Conservation (phyloP, 2,888 invertebrate species). For the Rhamnusium bicolor region DNA sequence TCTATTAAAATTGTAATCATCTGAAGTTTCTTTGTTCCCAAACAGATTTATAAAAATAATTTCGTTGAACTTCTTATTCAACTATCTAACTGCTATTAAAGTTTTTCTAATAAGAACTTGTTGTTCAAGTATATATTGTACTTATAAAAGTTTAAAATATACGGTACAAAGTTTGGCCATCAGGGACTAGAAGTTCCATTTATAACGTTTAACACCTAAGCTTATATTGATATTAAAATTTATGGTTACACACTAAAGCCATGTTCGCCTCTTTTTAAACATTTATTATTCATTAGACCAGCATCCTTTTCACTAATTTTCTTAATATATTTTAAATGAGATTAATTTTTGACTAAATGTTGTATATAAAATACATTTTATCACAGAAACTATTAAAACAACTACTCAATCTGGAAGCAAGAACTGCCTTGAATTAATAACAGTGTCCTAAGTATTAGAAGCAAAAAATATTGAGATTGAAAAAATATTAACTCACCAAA, state of each 20-base stretch:
- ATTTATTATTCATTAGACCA: slow-evolving; percentile 32
- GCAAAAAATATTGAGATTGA: too few species aligned
- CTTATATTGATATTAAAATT: slow-evolving; percentile 38
- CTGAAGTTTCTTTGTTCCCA: neutral
- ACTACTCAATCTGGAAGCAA: too few species aligned
- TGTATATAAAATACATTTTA: too few species aligned
- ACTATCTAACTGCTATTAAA: neutral
- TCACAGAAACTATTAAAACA: too few species aligned
- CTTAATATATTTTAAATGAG: neutral
- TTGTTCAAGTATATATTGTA: slow-evolving; percentile 16
- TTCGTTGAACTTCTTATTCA: neutral
- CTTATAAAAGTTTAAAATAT: slow-evolving; percentile 24
- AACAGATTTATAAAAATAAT: neutral
- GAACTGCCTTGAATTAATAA: too few species aligned
- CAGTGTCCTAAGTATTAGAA: too few species aligned
- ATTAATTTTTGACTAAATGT: neutral
- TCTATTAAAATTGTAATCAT: neutral
- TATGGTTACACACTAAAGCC: slow-evolving; percentile 29
- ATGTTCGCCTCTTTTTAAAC: slow-evolving; percentile 20
- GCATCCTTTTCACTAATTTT: slow-evolving; percentile 10
- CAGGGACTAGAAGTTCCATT: slow-evolving; percentile 23
- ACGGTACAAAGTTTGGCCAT: neutral
- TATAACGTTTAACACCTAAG: slow-evolving; percentile 34
- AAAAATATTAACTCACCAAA: too few species aligned
- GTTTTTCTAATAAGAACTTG: neutral